Percentiles rank a stretch among this genome's conserved stretches.
phyloP scores from a whole-genome alignment of 2,113 vertebrate species.

The Seriola aureovittata region DNA sequence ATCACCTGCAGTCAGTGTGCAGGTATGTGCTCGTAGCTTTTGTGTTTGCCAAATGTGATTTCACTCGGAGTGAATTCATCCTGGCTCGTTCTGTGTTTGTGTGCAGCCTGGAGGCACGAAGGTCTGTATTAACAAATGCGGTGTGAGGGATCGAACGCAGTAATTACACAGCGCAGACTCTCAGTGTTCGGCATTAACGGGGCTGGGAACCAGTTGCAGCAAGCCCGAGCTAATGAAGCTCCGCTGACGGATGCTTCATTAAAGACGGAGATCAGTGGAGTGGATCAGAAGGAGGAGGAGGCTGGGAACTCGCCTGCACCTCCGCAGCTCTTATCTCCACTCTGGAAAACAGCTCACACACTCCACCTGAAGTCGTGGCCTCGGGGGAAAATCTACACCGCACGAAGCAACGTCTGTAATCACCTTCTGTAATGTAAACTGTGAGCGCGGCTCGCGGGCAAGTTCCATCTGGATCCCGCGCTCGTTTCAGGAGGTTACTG shows the following conservation, averaged over 20 bases:
- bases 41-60: neutral
- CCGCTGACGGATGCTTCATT: slow-evolving; percentile 52
- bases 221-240: slow-evolving; percentile 37
- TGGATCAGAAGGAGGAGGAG: slow-evolving; percentile 7
- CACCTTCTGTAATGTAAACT: slow-evolving; percentile 24
- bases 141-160: neutral
- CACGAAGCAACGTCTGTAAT: neutral
- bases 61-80: neutral
- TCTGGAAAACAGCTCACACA: neutral
- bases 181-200: neutral
- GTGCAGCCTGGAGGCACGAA: slow-evolving; percentile 21
- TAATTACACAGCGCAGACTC: slow-evolving; percentile 38
- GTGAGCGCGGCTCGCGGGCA: neutral
- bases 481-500: neutral
- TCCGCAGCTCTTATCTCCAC: slow-evolving; percentile 28
- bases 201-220: slow-evolving; percentile 15
- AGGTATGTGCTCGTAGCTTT: neutral
- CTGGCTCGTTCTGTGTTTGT: neutral
- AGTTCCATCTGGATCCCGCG: neutral
- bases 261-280: slow-evolving; percentile 32
- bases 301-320: neutral
- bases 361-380: neutral
- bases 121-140: neutral
- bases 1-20: neutral
- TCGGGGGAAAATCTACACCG: neutral